Evolutionary conservation across 2,797 vertebrate species (phyloP).

Genomic region (Pseudochirops corinnae): DNA sequence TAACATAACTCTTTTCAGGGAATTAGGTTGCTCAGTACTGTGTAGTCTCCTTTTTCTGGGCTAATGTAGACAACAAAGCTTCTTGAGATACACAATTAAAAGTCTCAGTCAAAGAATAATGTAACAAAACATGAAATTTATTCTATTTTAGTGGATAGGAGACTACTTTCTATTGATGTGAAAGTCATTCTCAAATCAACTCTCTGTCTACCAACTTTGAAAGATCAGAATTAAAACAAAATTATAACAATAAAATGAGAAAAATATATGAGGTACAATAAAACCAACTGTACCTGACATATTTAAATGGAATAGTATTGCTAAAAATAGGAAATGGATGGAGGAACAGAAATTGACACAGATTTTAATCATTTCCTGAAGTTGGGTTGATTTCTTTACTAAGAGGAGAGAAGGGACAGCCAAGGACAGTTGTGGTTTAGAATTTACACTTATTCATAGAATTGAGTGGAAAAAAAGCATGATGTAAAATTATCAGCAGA

Average conservation of each 20-base stretch:
- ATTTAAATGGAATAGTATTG: background rate
- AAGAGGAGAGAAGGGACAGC: background rate
- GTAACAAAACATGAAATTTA: background rate
- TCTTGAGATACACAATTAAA: background rate
- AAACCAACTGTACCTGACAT: background rate
- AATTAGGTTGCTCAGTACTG: background rate
- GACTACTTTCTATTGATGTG: background rate
- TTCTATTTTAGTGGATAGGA: background rate
- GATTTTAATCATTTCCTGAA: background rate
- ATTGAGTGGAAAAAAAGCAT: background rate
- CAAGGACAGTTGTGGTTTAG: background rate
- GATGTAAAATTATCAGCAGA: background rate
- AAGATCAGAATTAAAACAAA: background rate
- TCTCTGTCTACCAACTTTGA: background rate
- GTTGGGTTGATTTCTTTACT: background rate
- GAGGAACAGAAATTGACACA: background rate
- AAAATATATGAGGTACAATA: background rate
- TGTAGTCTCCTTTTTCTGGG: background rate
- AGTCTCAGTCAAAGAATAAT: background rate
- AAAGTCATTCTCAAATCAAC: background rate
- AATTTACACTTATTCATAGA: background rate
- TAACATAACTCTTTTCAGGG: background rate
- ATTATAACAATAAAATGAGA: background rate
- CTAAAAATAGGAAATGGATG: background rate
- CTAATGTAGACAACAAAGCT: background rate